Evolutionary conservation across 2,113 vertebrate species (phyloP).

Genomic region (Ceyx melanurus): DNA sequence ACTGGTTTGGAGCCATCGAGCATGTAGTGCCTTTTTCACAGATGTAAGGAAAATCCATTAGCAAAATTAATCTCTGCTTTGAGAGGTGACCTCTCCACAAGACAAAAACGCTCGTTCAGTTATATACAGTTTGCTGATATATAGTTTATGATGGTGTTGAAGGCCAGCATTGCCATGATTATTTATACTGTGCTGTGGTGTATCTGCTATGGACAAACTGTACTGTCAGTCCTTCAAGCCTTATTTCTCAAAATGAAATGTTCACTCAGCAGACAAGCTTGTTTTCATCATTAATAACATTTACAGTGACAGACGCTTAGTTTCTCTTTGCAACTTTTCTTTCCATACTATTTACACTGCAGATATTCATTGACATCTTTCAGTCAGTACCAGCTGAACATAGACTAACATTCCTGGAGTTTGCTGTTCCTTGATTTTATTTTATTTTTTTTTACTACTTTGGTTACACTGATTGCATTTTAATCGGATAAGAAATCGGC

Average conservation of each 20-base stretch:
- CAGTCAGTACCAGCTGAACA: neutral
- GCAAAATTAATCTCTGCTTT: slow-evolving; percentile 43
- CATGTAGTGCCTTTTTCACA: neutral
- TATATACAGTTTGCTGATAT: neutral
- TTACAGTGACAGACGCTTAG: neutral
- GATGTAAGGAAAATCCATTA: slow-evolving; percentile 60
- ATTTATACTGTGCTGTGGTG: neutral
- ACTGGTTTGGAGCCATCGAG: neutral
- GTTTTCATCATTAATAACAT: neutral
- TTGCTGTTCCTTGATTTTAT: neutral
- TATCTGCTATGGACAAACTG: neutral
- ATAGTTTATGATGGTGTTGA: neutral
- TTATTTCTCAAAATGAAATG: neutral
- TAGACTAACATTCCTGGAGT: neutral
- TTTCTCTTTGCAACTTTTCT: neutral
- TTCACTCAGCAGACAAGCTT: neutral
- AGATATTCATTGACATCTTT: neutral
- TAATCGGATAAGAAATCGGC: neutral
- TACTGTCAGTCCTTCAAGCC: neutral
- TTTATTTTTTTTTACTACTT: neutral
- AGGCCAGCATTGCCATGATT: neutral
- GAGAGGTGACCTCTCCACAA: neutral
- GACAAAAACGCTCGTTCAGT: neutral
- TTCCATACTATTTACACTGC: neutral
- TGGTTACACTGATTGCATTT: neutral